Evolutionary conservation across 2,113 vertebrate genomes (phyloP).

Genomic region (Phasianus colchicus): DNA sequence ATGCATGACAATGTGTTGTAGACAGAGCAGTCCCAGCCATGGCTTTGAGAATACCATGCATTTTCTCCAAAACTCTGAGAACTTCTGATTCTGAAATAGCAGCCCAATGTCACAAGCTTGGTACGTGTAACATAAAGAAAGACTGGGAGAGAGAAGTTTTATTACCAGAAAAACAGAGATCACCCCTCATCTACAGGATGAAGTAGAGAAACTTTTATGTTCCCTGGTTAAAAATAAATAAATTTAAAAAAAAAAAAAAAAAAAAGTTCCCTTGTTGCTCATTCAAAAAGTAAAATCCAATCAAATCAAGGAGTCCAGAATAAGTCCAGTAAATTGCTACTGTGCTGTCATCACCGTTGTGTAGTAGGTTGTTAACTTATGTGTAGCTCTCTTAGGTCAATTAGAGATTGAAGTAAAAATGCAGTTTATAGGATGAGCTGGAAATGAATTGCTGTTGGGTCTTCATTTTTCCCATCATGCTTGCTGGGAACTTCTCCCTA

Average conservation of each 20-base stretch:
- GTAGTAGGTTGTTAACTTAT: not conserved
- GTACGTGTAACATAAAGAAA: conserved; percentile 21
- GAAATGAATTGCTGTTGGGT: conserved; percentile 3
- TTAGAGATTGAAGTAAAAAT: conserved; percentile 3
- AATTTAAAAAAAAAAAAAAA: too few species aligned
- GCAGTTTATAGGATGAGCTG: conserved; percentile 3
- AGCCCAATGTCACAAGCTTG: not conserved
- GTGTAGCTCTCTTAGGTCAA: not conserved
- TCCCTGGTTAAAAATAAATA: not conserved
- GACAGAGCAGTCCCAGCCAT: not conserved
- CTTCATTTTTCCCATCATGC: conserved; percentile 12
- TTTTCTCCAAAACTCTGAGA: not conserved
- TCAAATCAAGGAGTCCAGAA: not conserved
- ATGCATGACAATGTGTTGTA: fast-evolving
- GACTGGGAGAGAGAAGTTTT: not conserved
- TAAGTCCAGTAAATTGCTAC: not conserved
- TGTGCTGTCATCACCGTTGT: not conserved
- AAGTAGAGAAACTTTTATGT: not conserved
- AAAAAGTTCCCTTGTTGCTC: not conserved
- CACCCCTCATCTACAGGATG: not conserved
- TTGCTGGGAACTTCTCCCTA: conserved; percentile 46
- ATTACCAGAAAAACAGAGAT: conserved; percentile 4
- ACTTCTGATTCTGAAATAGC: not conserved
- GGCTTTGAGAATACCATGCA: not conserved
- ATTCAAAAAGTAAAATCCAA: conserved; percentile 5